phyloP scores from a whole-genome alignment of 2,113 vertebrate species.

The Oryzias javanicus region DNA sequence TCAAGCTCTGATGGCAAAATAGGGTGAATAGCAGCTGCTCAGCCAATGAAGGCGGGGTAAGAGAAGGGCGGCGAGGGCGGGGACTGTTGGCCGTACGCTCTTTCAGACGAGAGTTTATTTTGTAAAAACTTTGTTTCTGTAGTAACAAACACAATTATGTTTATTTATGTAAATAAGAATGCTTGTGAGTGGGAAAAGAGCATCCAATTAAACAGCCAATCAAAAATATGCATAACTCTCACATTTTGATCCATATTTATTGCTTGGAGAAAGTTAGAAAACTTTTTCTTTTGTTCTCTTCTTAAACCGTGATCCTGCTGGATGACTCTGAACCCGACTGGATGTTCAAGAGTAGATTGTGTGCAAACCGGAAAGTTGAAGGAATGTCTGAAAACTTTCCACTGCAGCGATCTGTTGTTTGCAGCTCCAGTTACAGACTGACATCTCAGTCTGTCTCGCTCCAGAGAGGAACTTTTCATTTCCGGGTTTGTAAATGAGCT shows the following conservation, averaged over 20 bases:
- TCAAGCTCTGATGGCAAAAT: too few relatives aligned
- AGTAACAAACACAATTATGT: conserved; percentile 53
- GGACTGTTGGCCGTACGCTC: too few relatives aligned
- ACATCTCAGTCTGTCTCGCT: conserved; percentile 48
- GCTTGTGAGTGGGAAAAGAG: conserved; percentile 58
- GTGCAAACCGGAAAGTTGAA: conserved; percentile 17
- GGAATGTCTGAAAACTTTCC: conserved; percentile 37
- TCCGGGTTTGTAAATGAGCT: conserved; percentile 64
- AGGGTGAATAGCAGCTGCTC: too few relatives aligned
- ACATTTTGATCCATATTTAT: conserved; percentile 21
- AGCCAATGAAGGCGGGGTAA: too few relatives aligned
- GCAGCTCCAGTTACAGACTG: conserved; percentile 45
- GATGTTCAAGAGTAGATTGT: conserved; percentile 35
- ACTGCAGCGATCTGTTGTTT: conserved; percentile 45
- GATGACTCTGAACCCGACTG: too few relatives aligned
- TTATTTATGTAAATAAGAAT: conserved; percentile 65
- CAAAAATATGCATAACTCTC: conserved; percentile 23
- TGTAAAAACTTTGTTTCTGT: conserved; percentile 57
- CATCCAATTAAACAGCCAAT: conserved; percentile 50
- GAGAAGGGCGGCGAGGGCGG: too few relatives aligned
- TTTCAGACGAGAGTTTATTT: conserved; percentile 46
- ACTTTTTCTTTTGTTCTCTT: conserved; percentile 2
- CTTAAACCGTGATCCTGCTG: conserved; percentile 22
- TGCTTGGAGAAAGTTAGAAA: background rate
- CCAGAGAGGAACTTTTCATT: conserved; percentile 65